Percentiles rank a stretch among this genome's conserved stretches.
phyloP scores from a whole-genome alignment of 2,113 vertebrate species.

The Sylvietta virens region DNA sequence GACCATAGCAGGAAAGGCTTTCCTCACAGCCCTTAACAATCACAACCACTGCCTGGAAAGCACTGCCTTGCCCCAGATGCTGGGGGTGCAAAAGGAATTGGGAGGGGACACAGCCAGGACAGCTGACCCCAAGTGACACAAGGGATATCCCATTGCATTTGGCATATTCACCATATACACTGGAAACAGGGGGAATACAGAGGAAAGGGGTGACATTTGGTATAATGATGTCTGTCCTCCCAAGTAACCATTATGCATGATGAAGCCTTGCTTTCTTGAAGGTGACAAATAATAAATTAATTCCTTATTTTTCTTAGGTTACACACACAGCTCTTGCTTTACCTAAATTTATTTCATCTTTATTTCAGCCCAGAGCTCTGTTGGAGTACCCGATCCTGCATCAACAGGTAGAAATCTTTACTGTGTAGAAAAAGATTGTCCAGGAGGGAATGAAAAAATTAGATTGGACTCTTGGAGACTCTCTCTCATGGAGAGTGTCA shows the following conservation, averaged over 20 bases:
- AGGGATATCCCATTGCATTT: not conserved
- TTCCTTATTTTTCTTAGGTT: not conserved
- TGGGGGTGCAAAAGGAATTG: not conserved
- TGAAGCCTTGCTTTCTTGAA: not conserved
- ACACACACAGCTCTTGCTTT: not conserved
- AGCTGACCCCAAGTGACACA: not conserved
- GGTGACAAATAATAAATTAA: not conserved
- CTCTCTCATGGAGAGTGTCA: too few relatives aligned
- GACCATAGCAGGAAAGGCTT: not conserved
- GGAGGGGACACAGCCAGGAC: not conserved
- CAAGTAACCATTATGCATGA: not conserved
- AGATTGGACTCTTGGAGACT: not conserved
- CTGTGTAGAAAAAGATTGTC: not conserved
- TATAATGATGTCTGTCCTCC: not conserved
- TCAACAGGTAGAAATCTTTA: not conserved
- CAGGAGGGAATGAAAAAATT: not conserved
- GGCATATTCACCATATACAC: not conserved
- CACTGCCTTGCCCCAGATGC: too few relatives aligned
- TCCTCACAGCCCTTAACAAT: not conserved
- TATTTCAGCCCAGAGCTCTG: not conserved
- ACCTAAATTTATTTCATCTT: not conserved
- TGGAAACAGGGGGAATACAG: not conserved
- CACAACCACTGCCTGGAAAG: not conserved
- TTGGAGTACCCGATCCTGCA: not conserved
- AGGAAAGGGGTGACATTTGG: rapidly evolving